A percentile compares a stretch with the other conserved stretches of the same genome.
Conservation (phyloP, 2,113 vertebrate genomes). For the Eudyptes chrysolophus region DNA sequence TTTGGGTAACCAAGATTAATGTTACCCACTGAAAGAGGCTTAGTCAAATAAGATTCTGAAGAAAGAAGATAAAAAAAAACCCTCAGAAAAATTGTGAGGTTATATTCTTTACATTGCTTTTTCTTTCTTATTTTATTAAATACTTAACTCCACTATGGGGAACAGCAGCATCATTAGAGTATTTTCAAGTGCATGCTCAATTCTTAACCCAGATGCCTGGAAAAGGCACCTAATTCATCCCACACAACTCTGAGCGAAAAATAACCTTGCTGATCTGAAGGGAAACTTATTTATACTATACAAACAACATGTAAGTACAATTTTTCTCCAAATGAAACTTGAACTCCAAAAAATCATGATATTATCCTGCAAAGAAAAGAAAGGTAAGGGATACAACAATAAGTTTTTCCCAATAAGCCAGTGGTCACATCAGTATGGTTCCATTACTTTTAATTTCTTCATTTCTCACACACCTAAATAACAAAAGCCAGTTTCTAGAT, state of each 20-base stretch:
- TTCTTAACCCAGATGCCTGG: neutral
- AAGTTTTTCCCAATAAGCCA: neutral
- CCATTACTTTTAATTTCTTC: neutral
- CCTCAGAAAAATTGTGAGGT: neutral
- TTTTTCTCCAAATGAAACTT: neutral
- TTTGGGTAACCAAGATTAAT: neutral
- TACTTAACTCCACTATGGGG: neutral
- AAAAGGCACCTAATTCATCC: neutral
- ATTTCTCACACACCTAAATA: neutral
- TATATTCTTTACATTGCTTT: neutral
- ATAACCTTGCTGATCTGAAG: neutral
- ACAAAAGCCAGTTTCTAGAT: neutral
- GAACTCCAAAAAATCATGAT: neutral
- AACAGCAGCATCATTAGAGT: neutral
- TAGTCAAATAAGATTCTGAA: neutral
- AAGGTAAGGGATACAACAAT: neutral
- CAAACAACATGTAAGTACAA: neutral
- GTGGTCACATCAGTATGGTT: neutral
- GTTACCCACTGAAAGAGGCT: neutral
- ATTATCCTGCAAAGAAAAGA: neutral
- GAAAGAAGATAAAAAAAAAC: accelerated
- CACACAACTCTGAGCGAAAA: neutral
- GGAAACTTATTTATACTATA: neutral
- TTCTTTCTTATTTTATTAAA: neutral
- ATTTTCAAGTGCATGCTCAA: neutral